Evolutionary conservation across 2,797 vertebrate species (phyloP), one percentile per base, ranked within the genome.

Genomic region (Halcyon smyrnensis): DNA sequence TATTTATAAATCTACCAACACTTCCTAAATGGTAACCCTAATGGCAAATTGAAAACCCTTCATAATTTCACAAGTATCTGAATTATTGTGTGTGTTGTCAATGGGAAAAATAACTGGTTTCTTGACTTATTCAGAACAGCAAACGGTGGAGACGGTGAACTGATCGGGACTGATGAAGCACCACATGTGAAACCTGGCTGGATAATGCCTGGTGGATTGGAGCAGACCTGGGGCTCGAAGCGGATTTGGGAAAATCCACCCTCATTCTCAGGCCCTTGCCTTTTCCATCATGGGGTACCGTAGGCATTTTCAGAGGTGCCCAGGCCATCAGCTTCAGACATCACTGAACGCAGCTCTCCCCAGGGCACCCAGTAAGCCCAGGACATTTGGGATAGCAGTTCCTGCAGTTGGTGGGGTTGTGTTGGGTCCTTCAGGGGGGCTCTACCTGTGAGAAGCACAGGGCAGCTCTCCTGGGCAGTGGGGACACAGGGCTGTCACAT

Each of bases 261-360:
- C 11, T 67, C 2, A 1, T 20, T 23, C 13, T 87, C 60, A 19
- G 59, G 60, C 28, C 3, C 30, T 69, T 32, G 25, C 9, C 21
- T 84, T 70, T 64, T 75, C 27, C 12, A 25, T 50, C 43, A 32
- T 1, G 4, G 15, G 15, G 8, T 59, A 34, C 7, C 1, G 0
- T 11, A 34, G 41, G n/a, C 15, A 8, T 45, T 90, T 71, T 69
- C 11, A 19, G 60, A 69, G 34, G 18, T 74, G 36, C 45, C 51
- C 56, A 9, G 15, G 14, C 60, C 73, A 20, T 73, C 2, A 2
- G 76, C 62, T 65, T 53, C 54, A 46, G 62, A 36, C 14, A 12
- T 28, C 21, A 5, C 59, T 1, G 2, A 63, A 34, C 1, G 19
- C 51, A 23, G 48, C 27, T 3, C 0, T 30, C 36, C 28, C 20